phyloP scores from a whole-genome alignment of 2,797 vertebrate species.

The Pangasius larnaudii region DNA sequence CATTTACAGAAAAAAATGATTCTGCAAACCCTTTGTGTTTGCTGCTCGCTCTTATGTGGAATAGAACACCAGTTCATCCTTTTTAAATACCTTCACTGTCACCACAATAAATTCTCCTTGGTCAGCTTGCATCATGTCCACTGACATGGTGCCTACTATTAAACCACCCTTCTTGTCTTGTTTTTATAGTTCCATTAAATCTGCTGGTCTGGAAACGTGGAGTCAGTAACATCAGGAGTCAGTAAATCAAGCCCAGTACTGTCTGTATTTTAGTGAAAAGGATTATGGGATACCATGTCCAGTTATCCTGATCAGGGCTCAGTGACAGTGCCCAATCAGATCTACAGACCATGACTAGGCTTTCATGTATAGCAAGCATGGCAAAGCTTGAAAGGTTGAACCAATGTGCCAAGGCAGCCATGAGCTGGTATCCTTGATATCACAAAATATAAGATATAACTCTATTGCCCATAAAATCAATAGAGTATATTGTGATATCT shows the following conservation, averaged over 20 bases:
- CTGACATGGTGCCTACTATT: conserved; percentile 4
- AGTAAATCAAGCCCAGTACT: conserved; percentile 22
- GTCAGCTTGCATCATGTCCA: background rate
- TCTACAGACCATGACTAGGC: conserved; percentile 33
- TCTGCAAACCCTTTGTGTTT: background rate
- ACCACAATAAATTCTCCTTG: background rate
- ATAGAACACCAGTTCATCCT: background rate
- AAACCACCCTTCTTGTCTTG: conserved; percentile 17
- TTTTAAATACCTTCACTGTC: background rate
- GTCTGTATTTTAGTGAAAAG: conserved; percentile 2
- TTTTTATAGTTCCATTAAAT: conserved; percentile 37
- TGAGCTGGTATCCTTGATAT: conserved; percentile 20
- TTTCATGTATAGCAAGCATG: conserved; percentile 49
- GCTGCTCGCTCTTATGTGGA: background rate
- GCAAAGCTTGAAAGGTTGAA: conserved; percentile 47
- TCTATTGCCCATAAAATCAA: background rate
- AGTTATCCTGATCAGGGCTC: conserved; percentile 41
- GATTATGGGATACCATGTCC: conserved; percentile 20
- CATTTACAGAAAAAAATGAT: background rate
- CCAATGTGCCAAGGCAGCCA: conserved; percentile 39
- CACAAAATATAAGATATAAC: background rate
- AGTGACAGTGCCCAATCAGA: conserved; percentile 41
- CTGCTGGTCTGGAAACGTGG: conserved; percentile 7
- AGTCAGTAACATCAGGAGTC: conserved; percentile 18
- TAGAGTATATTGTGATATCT: background rate